Base-by-base conservation (phyloP, 64 coral and sea anemone species). In the Cladopsammia gracilis region DNA sequence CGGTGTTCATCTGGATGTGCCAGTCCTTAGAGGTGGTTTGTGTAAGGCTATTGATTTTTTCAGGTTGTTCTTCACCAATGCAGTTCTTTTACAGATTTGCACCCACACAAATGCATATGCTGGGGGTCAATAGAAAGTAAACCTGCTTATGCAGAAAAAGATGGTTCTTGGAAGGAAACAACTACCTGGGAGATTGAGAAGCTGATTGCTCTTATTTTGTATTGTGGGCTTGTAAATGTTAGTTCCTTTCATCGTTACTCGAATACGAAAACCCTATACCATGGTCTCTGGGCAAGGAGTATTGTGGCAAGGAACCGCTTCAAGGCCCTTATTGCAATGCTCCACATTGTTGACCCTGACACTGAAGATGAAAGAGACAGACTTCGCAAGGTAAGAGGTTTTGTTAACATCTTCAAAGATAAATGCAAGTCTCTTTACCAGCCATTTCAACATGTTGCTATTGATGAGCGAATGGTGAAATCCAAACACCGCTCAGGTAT, bases 391-490 rank as follows among this genome's bases (percentile, higher is more conserved):
- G 86, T 88, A 2, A 3, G 53, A 5, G 15, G 10, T 5, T 88
- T 88, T 26, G 4, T 88, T 20, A 23, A 88, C 0, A 3, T 18
- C 44, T 74, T 88, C 53, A 88, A 88, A 26, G 15, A 51, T 18
- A 52, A 14, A 10, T 75, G 86, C 13, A 2, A 24, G 4, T 4
- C 6, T 25, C 26, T 75, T 12, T 88, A 75, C 53, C 86, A 88
- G 19, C 70, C 69, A 24, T 25, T 18, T 8, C 48, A 75, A 42
- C 5, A 74, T 13, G 69, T 88, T 6, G 69, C 86, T 4, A 25
- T 88, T n/a, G 86, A 88, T 44, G 86, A 88, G 18, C 19, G 71
- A 15, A 75, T 88, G 86, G 69, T 88, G 20, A 48, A 69, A 54
- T 54, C 52, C 3, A 70, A 50, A 48, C 87, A 76, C 47, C 12